These are phyloP conservation scores for Metridium senile DNA, from an alignment of 92 coral and sea anemone species.

Conservation along the genomic window DNA sequence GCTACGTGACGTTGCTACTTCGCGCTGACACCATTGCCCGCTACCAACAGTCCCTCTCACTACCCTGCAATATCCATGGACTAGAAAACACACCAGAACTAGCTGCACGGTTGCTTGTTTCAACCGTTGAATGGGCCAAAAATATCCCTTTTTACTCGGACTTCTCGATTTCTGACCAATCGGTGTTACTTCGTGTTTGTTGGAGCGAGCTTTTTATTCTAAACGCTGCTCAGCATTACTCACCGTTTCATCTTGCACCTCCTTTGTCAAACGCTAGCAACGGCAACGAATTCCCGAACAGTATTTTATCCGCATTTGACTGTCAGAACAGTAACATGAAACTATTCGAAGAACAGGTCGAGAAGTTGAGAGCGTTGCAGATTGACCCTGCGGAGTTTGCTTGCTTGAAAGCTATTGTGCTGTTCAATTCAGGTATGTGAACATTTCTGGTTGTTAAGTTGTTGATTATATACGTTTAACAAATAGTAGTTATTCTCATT, in stretches of 20 bases:
- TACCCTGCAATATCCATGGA: conserved; percentile 64
- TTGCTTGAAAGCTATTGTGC: conserved; percentile 79
- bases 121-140: conserved; percentile 94
- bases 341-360: conserved; percentile 87
- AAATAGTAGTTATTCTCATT: too few relatives aligned
- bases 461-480: too few relatives aligned
- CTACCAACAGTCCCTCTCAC: conserved; percentile 82
- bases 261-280: conserved; percentile 53
- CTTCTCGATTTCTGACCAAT: conserved; percentile 79
- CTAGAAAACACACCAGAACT: conserved; percentile 84
- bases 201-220: conserved; percentile 92
- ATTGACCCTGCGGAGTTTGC: conserved; percentile 99
- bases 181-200: conserved; percentile 67
- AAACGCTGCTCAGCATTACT: conserved; percentile 88
- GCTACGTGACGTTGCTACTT: conserved; percentile 78
- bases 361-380: conserved; percentile 79
- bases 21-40: conserved; percentile 93
- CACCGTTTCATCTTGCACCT: conserved; percentile 78
- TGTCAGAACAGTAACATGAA: conserved; percentile 52
- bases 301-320: conserved; percentile 32
- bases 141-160: conserved; percentile 86
- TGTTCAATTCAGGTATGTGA: conserved; percentile 47
- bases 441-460: neutral
- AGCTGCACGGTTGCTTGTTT: conserved; percentile 75
- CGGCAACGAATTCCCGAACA: conserved; percentile 29